Conservation (phyloP, 2,888 invertebrate species). For the Orchesella flavescens region DNA sequence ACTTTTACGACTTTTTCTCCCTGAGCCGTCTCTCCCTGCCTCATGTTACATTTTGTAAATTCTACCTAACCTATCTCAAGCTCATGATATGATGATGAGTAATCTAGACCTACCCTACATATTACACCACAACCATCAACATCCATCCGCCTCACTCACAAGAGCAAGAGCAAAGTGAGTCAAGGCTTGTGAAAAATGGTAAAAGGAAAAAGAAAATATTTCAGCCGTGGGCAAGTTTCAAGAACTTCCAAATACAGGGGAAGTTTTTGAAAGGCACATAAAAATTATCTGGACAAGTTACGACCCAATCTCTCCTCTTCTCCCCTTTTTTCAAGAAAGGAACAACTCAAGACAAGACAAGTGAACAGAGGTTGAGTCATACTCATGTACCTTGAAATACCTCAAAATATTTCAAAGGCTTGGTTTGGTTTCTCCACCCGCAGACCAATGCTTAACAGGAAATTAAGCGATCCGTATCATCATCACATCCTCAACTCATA, state of each 20-base stretch:
- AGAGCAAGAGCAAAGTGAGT: neutral
- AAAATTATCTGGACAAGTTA: neutral
- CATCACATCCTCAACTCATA: neutral
- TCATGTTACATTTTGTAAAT: neutral
- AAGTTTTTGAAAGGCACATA: slow-evolving; percentile 9
- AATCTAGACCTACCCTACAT: no score
- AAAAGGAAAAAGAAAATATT: neutral
- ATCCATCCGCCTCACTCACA: no score
- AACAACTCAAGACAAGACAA: neutral
- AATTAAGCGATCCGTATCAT: slow-evolving; percentile 33
- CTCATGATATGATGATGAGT: neutral
- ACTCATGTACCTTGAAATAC: neutral
- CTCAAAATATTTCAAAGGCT: neutral
- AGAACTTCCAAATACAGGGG: neutral
- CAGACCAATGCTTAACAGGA: neutral
- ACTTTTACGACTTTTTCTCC: neutral
- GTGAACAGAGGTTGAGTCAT: neutral
- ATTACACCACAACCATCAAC: no score
- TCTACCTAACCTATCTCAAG: slow-evolving; percentile 40
- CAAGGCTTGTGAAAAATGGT: neutral
- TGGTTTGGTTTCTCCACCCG: no score
- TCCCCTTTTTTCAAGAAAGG: slow-evolving; percentile 14
- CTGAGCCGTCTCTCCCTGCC: neutral
- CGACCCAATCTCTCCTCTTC: neutral
- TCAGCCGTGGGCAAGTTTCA: slow-evolving; percentile 19